Evolutionary conservation across 2,888 invertebrate species (phyloP), one percentile per base, ranked within the genome.

Genomic region (Limenitis camilla): DNA sequence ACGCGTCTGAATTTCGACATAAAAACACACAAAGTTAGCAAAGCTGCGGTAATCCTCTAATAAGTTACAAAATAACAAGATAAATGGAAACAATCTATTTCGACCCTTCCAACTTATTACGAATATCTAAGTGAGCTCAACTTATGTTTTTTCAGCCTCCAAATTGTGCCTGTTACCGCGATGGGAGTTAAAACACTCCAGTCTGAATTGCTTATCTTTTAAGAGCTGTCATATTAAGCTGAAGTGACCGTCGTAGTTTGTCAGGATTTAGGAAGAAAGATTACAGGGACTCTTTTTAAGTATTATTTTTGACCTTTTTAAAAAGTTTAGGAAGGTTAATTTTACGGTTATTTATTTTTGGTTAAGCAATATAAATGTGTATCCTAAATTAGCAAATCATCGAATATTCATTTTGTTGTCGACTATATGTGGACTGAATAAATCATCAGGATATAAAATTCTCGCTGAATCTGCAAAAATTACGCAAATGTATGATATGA

Each of bases 11-110:
- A 41, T 27, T 47, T 53, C 31, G 10, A 40, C 36, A 29, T 33
- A 53, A 39, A 29, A 19, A 19, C 19, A 19, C 19, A 19, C 19
- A 3, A 19, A n/a, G n/a, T n/a, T n/a, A n/a, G n/a, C n/a, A n/a
- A n/a, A 19, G 19, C 19, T 3, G 19, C 19, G 19, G 19, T 19
- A 19, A 19, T 19, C 2, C 19, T 19, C 19, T 19, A 19, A 19
- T 19, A 19, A 19, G 19, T 19, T 19, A 19, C 19, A 19, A 19
- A 19, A 19, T 19, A 1, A 19, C 19, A 44, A 53, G 44, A 50
- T 44, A 30, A 56, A 50, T 53, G 47, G 36, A 44, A 35, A 50
- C 46, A 46, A 49, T 56, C 51, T 29, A 53, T 56, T 48, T 39
- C 35, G 44, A 35, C 44, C 44, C 38, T 52, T 45, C 38, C 32